phyloP scores from a whole-genome alignment of 2,888 invertebrate genomes.

The Acleris cristana region DNA sequence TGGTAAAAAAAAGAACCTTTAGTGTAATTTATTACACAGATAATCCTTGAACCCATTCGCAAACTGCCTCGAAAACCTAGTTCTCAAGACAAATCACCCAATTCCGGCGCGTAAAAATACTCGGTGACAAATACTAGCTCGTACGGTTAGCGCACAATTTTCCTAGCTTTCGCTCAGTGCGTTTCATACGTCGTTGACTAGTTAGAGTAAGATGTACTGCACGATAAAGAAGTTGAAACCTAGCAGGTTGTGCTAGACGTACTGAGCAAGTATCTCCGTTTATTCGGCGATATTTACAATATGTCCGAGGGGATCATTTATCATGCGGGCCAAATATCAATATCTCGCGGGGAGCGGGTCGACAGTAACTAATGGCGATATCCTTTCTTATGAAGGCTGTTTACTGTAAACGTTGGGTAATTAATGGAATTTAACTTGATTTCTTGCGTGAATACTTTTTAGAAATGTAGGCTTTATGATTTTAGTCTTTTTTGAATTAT shows the following conservation, averaged over 20 bases:
- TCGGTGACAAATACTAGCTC: constrained; percentile 29
- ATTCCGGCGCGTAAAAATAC: constrained; percentile 30
- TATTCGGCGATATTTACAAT: constrained; percentile 51
- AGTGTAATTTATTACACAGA: neutral
- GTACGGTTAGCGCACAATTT: too few species aligned
- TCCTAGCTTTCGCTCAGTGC: too few species aligned
- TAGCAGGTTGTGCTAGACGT: too few species aligned
- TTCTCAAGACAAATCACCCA: constrained; percentile 28
- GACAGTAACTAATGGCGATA: constrained; percentile 70
- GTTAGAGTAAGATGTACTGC: too few species aligned
- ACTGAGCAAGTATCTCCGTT: constrained; percentile 49
- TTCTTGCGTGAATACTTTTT: neutral
- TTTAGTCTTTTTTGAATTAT: too few species aligned
- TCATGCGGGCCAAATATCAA: constrained; percentile 73
- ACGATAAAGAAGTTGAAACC: too few species aligned
- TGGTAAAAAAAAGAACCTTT: too few species aligned
- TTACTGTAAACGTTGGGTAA: constrained; percentile 25
- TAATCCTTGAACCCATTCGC: constrained; percentile 9
- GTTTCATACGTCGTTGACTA: too few species aligned
- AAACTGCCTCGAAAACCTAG: constrained; percentile 12
- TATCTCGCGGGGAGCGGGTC: constrained; percentile 57
- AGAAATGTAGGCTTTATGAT: neutral
- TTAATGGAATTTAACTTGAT: constrained; percentile 22
- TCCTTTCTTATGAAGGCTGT: constrained; percentile 44
- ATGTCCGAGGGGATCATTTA: constrained; percentile 60